Evolutionary conservation across 2,888 invertebrate species (phyloP).

Genomic region (Cenopis cana): DNA sequence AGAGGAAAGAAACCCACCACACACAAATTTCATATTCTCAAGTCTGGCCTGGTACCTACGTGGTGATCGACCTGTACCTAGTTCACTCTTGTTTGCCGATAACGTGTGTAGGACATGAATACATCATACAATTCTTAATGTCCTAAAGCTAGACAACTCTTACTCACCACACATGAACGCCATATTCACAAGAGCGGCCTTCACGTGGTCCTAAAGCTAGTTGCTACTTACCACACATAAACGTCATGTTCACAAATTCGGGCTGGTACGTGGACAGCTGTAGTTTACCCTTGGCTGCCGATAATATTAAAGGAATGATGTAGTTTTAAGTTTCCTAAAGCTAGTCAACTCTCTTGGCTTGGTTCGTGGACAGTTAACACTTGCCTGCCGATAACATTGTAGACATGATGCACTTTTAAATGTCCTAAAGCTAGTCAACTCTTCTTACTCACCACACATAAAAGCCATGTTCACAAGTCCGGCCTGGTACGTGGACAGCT

Average conservation of each 20-base stretch:
- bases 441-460: too few species aligned
- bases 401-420: conserved; percentile 88
- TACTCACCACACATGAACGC: conserved; percentile 88
- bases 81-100: too few species aligned
- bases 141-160: conserved; percentile 60
- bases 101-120: conserved; percentile 64
- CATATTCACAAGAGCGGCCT: conserved; percentile 89
- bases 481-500: conserved; percentile 51
- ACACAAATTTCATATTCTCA: too few species aligned
- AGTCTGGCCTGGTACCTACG: too few species aligned
- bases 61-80: too few species aligned
- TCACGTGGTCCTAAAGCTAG: conserved; percentile 83
- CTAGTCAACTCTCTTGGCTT: conserved; percentile 71
- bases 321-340: not conserved
- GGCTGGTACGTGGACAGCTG: conserved; percentile 87
- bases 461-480: conserved; percentile 57
- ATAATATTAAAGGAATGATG: too few species aligned
- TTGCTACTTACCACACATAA: conserved; percentile 86
- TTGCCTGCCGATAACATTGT: conserved; percentile 89
- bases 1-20: too few species aligned
- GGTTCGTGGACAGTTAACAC: conserved; percentile 88
- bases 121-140: conserved; percentile 85
- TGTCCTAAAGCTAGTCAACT: conserved; percentile 63
- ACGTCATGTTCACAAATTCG: conserved; percentile 89
- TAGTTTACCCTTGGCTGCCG: conserved; percentile 54